Conservation (phyloP, 2,113 vertebrate species). For the Anarrhichthys ocellatus region DNA sequence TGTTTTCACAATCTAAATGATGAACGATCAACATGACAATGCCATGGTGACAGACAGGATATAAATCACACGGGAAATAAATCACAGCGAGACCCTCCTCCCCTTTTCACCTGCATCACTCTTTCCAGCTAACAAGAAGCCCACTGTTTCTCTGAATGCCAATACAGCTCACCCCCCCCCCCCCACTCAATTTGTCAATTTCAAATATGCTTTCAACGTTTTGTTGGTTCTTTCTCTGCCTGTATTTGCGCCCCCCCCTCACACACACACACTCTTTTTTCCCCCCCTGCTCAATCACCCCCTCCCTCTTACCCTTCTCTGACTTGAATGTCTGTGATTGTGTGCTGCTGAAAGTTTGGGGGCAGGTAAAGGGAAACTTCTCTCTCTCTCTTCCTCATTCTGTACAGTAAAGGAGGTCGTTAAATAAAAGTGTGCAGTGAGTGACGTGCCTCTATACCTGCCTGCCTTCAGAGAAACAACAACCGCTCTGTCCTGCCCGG, state of each 20-base stretch:
- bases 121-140: slow-evolving; percentile 61
- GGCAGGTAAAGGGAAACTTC: slow-evolving; percentile 70
- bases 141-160: slow-evolving; percentile 56
- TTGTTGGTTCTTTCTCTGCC: slow-evolving; percentile 53
- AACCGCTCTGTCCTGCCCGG: slow-evolving; percentile 77
- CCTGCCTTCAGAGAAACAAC: slow-evolving; percentile 65
- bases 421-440: slow-evolving; percentile 78
- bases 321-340: slow-evolving; percentile 53
- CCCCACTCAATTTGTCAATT: slow-evolving; percentile 64
- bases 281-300: neutral
- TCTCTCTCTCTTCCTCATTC: slow-evolving; percentile 41
- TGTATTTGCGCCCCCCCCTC: slow-evolving; percentile 46
- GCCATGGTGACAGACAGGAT: slow-evolving; percentile 54
- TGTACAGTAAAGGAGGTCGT: slow-evolving; percentile 71
- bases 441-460: slow-evolving; percentile 69
- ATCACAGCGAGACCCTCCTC: slow-evolving; percentile 50
- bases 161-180: slow-evolving; percentile 41
- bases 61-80: slow-evolving; percentile 66
- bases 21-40: slow-evolving; percentile 65
- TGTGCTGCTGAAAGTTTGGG: slow-evolving; percentile 75
- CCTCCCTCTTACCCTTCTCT: neutral
- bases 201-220: slow-evolving; percentile 63
- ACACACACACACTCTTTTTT: slow-evolving; percentile 1
- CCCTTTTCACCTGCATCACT: slow-evolving; percentile 63
- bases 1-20: slow-evolving; percentile 64